Evolutionary conservation across 2,888 invertebrate genomes (phyloP).

Genomic region (Tanytarsus gracilentus): DNA sequence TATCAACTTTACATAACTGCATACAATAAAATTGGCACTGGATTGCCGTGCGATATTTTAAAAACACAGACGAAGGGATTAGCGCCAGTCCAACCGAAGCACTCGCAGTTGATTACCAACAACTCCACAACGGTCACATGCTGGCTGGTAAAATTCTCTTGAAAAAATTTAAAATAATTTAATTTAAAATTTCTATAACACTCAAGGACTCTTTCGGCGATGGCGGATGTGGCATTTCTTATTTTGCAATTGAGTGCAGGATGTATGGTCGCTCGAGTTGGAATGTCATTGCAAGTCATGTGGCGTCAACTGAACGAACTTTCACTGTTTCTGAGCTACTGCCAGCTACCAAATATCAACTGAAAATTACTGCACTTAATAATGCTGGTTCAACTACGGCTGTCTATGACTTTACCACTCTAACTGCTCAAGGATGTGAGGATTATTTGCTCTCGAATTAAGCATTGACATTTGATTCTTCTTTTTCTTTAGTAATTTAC

Average conservation of each 20-base stretch:
- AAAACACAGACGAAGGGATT: constrained; percentile 76
- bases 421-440: constrained; percentile 66
- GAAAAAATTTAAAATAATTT: too few species aligned
- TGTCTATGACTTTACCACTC: constrained; percentile 75
- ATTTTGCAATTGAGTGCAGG: constrained; percentile 74
- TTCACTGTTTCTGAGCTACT: constrained; percentile 69
- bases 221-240: constrained; percentile 78
- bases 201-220: constrained; percentile 87
- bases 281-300: constrained; percentile 72
- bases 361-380: constrained; percentile 72
- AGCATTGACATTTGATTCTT: constrained; percentile 53
- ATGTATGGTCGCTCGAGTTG: constrained; percentile 53
- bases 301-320: constrained; percentile 70
- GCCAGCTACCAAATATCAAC: constrained; percentile 65
- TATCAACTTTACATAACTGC: constrained; percentile 84
- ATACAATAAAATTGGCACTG: constrained; percentile 84
- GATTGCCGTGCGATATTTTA: constrained; percentile 78
- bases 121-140: constrained; percentile 80
- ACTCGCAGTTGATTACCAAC: constrained; percentile 70
- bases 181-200: too few species aligned
- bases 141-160: too few species aligned
- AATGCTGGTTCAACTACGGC: constrained; percentile 78
- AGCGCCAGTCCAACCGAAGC: constrained; percentile 68
- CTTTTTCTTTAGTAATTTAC: constrained; percentile 33
- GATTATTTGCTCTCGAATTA: constrained; percentile 17